Evolutionary conservation across 2,888 invertebrate species (phyloP), one percentile per base, ranked within the genome.

Genomic region (Gymnoscelis rufifasciata): DNA sequence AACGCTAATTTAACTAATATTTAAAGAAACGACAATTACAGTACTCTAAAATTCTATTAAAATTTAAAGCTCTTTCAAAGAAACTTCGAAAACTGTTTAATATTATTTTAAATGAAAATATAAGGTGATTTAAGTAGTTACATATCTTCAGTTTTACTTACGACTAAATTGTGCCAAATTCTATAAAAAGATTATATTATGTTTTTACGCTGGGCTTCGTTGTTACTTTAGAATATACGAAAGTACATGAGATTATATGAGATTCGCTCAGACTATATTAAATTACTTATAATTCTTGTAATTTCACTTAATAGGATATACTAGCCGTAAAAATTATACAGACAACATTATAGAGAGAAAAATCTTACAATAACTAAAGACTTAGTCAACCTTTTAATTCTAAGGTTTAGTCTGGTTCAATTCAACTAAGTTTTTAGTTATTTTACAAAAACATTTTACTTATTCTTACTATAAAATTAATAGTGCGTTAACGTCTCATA

Each of bases 141-240:
- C n/a, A 15, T n/a, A 1, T n/a, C 1, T 15, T 2, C 5, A 10
- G 10, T 35, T 7, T 33, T 33, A 31, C 45, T 43, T 47, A 48
- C 27, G 43, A 38, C 33, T 52, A 47, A 38, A 45, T 45, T 45
- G 47, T 52, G 51, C 39, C 44, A 36, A 36, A 14, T 36, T 46
- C 11, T 38, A 45, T 30, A 24, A 29, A 29, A 10, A 45, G 40
- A 41, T 45, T 46, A 50, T 57, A 53, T 40, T 35, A 46, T 44
- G 47, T 36, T 41, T 47, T 44, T 53, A 47, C 60, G 60, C 58
- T 64, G 65, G 63, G 62, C 59, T 66, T 67, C 62, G 63, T 67
- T 66, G 66, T 61, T 59, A 58, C 47, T 59, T 54, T 47, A 59
- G 42, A 50, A 48, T 37, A 51, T 26, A 39, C 43, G 23, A 33